Evolutionary conservation across 1,140 invertebrate species (phyloP).

Genomic region (Teleopsis dalmanni): DNA sequence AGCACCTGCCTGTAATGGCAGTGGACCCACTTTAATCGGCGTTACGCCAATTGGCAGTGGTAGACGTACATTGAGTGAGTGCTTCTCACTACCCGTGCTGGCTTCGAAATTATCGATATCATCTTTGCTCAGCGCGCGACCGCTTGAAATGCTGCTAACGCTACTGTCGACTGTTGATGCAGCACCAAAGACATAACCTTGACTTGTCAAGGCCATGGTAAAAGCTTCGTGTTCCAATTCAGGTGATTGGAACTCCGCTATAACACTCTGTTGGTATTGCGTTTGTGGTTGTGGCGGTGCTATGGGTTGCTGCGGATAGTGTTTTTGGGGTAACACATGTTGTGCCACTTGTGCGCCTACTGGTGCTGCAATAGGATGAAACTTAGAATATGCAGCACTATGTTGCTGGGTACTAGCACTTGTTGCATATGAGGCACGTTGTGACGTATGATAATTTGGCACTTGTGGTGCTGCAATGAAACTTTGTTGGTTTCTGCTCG

Average conservation of each 20-base stretch:
- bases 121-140: neutral
- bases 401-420: neutral
- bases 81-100: neutral
- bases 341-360: neutral
- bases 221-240: constrained; percentile 34
- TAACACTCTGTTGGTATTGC: no score
- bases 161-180: constrained; percentile 3
- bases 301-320: neutral
- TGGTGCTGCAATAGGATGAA: neutral
- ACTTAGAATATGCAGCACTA: neutral
- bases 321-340: neutral
- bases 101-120: neutral
- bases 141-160: constrained; percentile 4
- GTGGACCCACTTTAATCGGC: constrained; percentile 30
- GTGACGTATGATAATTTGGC: no score
- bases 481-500: neutral
- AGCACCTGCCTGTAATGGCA: constrained; percentile 35
- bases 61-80: constrained; percentile 33
- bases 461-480: neutral
- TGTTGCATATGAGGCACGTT: no score
- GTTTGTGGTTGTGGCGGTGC: neutral
- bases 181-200: constrained; percentile 25
- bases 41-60: constrained; percentile 33
- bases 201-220: constrained; percentile 31
- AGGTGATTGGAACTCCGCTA: constrained; percentile 27